A percentile compares a stretch with the other conserved stretches of the same genome.
Evolutionary conservation across 1,140 invertebrate genomes (phyloP).

Genomic region (Hylaeus anthracinus): DNA sequence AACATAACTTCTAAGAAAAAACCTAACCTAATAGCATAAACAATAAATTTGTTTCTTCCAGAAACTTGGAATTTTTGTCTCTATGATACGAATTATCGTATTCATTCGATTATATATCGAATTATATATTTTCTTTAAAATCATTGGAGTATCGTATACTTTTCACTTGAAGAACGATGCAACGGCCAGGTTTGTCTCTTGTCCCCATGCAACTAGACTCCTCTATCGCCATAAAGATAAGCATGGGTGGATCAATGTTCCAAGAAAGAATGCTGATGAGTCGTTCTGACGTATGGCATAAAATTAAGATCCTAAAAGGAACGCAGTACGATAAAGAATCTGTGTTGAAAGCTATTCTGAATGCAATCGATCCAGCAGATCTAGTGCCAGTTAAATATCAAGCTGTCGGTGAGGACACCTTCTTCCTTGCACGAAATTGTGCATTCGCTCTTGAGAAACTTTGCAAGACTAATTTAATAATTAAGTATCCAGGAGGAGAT

Average conservation of each 20-base stretch:
- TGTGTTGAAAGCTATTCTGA: slow-evolving; percentile 79
- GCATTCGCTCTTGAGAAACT: slow-evolving; percentile 79
- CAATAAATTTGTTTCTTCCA: neutral
- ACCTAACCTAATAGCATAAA: slow-evolving; percentile 23
- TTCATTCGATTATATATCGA: neutral
- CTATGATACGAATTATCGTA: neutral
- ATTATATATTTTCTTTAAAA: no score
- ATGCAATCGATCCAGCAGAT: slow-evolving; percentile 78
- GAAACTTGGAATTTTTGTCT: neutral
- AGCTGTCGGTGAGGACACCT: slow-evolving; percentile 70
- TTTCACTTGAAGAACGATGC: neutral
- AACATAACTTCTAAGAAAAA: no score
- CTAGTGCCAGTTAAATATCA: slow-evolving; percentile 81
- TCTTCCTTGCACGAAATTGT: slow-evolving; percentile 81
- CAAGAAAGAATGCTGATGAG: slow-evolving; percentile 73
- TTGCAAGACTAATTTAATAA: slow-evolving; percentile 78
- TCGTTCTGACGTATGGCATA: slow-evolving; percentile 75
- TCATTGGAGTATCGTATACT: no score
- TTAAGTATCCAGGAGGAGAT: slow-evolving; percentile 73
- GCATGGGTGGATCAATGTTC: slow-evolving; percentile 67
- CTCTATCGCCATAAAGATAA: slow-evolving; percentile 64
- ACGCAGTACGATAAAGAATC: slow-evolving; percentile 73
- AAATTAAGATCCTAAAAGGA: slow-evolving; percentile 70
- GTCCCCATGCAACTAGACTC: slow-evolving; percentile 66
- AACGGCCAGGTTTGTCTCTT: slow-evolving; percentile 39